Base-by-base conservation (phyloP, 2,888 invertebrate species). In the Dryomyza anilis region DNA sequence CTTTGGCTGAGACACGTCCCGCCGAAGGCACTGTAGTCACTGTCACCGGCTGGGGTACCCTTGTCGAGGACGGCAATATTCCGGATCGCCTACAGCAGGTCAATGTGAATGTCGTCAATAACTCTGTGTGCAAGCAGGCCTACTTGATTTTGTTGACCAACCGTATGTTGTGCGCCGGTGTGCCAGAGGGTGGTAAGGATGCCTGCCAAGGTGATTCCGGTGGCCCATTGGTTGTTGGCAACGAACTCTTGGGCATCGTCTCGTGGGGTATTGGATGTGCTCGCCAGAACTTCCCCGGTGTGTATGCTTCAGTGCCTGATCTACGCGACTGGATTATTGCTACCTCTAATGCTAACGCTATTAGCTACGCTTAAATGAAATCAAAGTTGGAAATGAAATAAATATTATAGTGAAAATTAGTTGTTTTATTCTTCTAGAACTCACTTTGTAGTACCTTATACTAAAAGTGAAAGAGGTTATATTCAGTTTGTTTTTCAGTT, bases 1-100 rank as follows among this genome's bases (percentile, higher is more conserved):
- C 87, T 68, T 74, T 90, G 69, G 86, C 86, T 62, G 84, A 85
- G 84, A 74, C 76, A 67, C 71, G 73, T 3, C 77, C 78, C 2
- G 66, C 61, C 2, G 59, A 67, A 2, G 73, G 68, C 0, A 66
- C 73, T 0, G 4, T 50, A 0, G 77, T 75, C 0, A 71, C 63
- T 4, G 76, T 78, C 1, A 75, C 75, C 2, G 81, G 81, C 3
- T 81, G 81, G 81, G 81, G 81, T 60, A 68, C 70, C 6, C 69
- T 72, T 7, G 63, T 29, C 3, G 72, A 72, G 25, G 68, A 67
- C 3, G 70, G 25, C 7, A 0, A 60, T 16, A 56, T 74, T 7
- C 69, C 74, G 7, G 64, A 75, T 36, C 61, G 55, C 3, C 67
- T 80, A 14, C 80, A 80, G 55, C 45, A 68, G 29, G 78, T 78